Percentiles rank a stretch among this genome's conserved stretches.
These are phyloP conservation scores for Laticauda laticaudata DNA, from an alignment of 2,113 vertebrate genomes.

Conservation along the genomic window DNA sequence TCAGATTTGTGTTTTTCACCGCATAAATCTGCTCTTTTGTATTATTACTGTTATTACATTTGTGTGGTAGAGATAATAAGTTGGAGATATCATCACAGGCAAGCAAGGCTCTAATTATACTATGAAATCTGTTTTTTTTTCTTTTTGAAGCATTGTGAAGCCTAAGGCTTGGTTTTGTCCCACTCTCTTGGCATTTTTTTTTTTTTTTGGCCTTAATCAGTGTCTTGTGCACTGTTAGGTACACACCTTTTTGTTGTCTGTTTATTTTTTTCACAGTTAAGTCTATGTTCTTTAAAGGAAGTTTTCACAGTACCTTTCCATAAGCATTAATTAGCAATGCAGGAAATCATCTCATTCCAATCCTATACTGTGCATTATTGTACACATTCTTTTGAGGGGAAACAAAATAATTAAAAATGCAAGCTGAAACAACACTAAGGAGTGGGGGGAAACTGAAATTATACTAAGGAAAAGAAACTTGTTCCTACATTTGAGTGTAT, in stretches of 20 bases:
- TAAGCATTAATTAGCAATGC: background rate
- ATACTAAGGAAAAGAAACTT: background rate
- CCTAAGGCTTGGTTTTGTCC: constrained; percentile 25
- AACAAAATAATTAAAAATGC: background rate
- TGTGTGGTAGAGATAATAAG: constrained; percentile 71
- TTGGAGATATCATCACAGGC: constrained; percentile 62
- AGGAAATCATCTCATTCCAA: background rate
- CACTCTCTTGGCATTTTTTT: constrained; percentile 17
- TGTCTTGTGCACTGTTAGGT: background rate
- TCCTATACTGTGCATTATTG: background rate
- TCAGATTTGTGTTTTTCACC: constrained; percentile 6
- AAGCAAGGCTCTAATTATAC: constrained; percentile 62
- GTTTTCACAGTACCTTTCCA: background rate
- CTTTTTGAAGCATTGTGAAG: constrained; percentile 54
- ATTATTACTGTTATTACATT: constrained; percentile 53
- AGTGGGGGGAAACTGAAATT: background rate
- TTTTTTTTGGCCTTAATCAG: background rate
- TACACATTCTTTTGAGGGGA: background rate
- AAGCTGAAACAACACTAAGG: background rate
- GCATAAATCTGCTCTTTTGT: constrained; percentile 25
- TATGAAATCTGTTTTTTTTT: constrained; percentile 51
- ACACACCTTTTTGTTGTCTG: background rate
- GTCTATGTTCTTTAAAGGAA: background rate
- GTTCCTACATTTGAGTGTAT: background rate
- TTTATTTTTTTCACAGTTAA: background rate